Conservation (phyloP, 2,888 invertebrate genomes). For the Brenthis hecate region DNA sequence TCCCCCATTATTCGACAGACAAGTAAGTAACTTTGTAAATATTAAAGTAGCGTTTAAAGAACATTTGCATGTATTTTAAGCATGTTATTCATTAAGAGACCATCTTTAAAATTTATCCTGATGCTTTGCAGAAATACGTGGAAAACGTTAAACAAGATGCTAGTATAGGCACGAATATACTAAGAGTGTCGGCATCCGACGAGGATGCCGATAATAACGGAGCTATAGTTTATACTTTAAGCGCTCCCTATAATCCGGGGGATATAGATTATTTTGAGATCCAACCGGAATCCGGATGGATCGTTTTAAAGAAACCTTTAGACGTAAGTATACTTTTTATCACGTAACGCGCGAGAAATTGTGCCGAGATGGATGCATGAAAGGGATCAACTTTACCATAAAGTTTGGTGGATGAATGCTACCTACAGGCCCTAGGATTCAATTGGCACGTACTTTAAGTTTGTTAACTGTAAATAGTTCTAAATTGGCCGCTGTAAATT, state of each 20-base stretch:
- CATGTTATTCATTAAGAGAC: constrained; percentile 35
- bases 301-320: constrained; percentile 95
- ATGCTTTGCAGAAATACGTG: constrained; percentile 92
- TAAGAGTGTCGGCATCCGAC: constrained; percentile 97
- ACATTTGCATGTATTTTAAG: constrained; percentile 50
- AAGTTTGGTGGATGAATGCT: constrained; percentile 83
- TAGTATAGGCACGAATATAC: constrained; percentile 96
- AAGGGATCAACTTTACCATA: constrained; percentile 75
- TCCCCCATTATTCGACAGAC: constrained; percentile 96
- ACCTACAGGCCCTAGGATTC: constrained; percentile 82
- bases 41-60: constrained; percentile 42
- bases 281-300: constrained; percentile 98
- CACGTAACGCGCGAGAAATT: constrained; percentile 51
- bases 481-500: constrained; percentile 79
- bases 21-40: constrained; percentile 83
- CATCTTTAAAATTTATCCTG: constrained; percentile 50
- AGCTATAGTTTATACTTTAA: constrained; percentile 95
- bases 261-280: constrained; percentile 98
- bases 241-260: constrained; percentile 93
- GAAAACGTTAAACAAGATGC: constrained; percentile 98
- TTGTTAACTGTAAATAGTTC: constrained; percentile 80
- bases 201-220: constrained; percentile 99
- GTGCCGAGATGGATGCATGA: constrained; percentile 73
- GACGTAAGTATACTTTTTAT: constrained; percentile 91
- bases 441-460: constrained; percentile 80